These are phyloP conservation scores for Neosilurus hyrtlii DNA, from an alignment of 2,797 vertebrate genomes.

Conservation along the genomic window DNA sequence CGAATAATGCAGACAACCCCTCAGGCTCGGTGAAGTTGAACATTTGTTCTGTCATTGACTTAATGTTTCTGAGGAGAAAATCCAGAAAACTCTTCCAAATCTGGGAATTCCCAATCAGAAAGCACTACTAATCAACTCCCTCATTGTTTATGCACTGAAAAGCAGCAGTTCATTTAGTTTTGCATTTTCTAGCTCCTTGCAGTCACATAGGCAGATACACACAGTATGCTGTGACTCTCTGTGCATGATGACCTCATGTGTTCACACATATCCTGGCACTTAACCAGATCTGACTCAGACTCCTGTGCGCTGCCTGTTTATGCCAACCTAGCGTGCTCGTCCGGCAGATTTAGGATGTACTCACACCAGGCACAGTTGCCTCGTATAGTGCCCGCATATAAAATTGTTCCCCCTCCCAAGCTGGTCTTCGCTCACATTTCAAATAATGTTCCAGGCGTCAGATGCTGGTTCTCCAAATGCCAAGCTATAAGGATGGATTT, in stretches of 20 bases:
- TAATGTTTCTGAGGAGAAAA: neutral
- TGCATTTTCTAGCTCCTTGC: neutral
- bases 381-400: too few relatives aligned
- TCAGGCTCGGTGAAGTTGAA: neutral
- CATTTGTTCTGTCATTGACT: neutral
- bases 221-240: neutral
- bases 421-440: too few relatives aligned
- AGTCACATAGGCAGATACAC: neutral
- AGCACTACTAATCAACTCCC: neutral
- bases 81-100: neutral
- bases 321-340: neutral
- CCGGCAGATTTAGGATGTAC: neutral
- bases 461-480: neutral
- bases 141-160: neutral
- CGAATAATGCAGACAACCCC: conserved; percentile 7
- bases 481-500: neutral
- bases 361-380: too few relatives aligned
- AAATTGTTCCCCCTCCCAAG: too few relatives aligned
- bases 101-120: neutral
- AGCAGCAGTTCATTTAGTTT: neutral
- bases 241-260: neutral
- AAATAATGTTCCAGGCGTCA: too few relatives aligned
- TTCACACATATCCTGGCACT: conserved; percentile 4
- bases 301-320: neutral
- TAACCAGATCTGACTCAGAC: neutral